Evolutionary conservation across 2,113 vertebrate genomes (phyloP).

Genomic region (Crotalus helleri): DNA sequence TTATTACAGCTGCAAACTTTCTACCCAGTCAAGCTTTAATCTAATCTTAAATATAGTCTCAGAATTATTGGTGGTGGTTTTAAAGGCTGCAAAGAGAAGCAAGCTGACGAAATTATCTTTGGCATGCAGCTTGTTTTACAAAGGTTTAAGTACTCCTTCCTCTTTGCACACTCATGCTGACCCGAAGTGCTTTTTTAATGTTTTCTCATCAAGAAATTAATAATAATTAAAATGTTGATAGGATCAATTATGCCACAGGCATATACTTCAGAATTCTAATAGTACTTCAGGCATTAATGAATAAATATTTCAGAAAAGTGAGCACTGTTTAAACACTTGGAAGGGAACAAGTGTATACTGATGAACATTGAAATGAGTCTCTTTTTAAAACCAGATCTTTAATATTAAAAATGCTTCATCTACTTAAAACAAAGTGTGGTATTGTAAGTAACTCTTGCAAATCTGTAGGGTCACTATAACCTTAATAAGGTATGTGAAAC

Average conservation of each 20-base stretch:
- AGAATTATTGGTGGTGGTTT: constrained; percentile 57
- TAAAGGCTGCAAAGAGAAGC: constrained; percentile 63
- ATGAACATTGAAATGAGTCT: constrained; percentile 45
- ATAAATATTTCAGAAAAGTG: constrained; percentile 45
- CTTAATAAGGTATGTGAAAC: constrained; percentile 36
- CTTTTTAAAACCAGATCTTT: constrained; percentile 36
- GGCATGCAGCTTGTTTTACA: constrained; percentile 64
- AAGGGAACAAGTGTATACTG: constrained; percentile 22
- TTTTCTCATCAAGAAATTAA: constrained; percentile 46
- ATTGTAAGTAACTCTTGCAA: constrained; percentile 24
- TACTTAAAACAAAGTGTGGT: neutral
- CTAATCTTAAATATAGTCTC: constrained; percentile 61
- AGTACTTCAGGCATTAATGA: constrained; percentile 51
- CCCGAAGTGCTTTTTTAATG: constrained; percentile 41
- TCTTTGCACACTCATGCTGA: constrained; percentile 35
- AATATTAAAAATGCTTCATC: constrained; percentile 43
- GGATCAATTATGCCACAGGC: constrained; percentile 48
- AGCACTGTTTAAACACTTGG: constrained; percentile 43
- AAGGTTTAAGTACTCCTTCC: constrained; percentile 61
- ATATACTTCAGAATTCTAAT: constrained; percentile 58
- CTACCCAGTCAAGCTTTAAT: constrained; percentile 61
- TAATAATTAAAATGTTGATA: constrained; percentile 37
- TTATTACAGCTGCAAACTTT: constrained; percentile 53
- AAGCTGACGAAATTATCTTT: constrained; percentile 69
- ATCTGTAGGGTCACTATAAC: neutral